These are phyloP conservation scores for Leucania comma DNA, from an alignment of 2,888 invertebrate species.

Conservation along the genomic window DNA sequence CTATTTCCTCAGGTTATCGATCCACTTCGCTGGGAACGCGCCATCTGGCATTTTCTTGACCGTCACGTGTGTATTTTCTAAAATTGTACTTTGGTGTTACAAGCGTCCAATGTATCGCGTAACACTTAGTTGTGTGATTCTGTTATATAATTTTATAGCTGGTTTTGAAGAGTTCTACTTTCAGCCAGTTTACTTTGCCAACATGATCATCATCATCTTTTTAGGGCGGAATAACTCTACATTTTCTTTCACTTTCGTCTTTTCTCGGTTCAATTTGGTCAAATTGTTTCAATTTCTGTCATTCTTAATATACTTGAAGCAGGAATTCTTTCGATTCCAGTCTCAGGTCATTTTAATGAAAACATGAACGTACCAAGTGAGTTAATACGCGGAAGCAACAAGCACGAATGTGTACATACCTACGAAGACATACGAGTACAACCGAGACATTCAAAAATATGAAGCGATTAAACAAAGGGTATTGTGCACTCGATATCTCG, in stretches of 20 bases:
- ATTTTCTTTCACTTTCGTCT: no score
- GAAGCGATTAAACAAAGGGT: slow-evolving; percentile 60
- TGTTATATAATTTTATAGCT: slow-evolving; percentile 7
- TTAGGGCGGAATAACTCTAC: neutral
- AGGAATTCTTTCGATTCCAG: slow-evolving; percentile 4
- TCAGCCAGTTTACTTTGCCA: neutral
- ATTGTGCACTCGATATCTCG: slow-evolving; percentile 60
- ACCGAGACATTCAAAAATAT: slow-evolving; percentile 55
- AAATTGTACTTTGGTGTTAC: slow-evolving; percentile 36
- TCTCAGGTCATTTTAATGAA: neutral
- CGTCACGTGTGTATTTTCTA: slow-evolving; percentile 49
- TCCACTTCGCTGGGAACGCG: slow-evolving; percentile 59
- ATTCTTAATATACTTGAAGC: neutral
- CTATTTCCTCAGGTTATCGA: slow-evolving; percentile 63
- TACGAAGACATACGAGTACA: slow-evolving; percentile 37
- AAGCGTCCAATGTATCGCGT: neutral
- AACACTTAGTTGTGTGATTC: slow-evolving; percentile 18
- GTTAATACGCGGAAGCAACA: slow-evolving; percentile 39
- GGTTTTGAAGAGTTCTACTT: slow-evolving; percentile 5
- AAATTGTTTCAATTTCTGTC: neutral
- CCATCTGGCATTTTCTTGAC: slow-evolving; percentile 60
- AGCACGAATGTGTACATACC: slow-evolving; percentile 18
- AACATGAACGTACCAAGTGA: slow-evolving; percentile 8
- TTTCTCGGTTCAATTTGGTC: neutral
- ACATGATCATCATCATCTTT: neutral